phyloP scores from a whole-genome alignment of 2,113 vertebrate genomes.

The Mastomys coucha region DNA sequence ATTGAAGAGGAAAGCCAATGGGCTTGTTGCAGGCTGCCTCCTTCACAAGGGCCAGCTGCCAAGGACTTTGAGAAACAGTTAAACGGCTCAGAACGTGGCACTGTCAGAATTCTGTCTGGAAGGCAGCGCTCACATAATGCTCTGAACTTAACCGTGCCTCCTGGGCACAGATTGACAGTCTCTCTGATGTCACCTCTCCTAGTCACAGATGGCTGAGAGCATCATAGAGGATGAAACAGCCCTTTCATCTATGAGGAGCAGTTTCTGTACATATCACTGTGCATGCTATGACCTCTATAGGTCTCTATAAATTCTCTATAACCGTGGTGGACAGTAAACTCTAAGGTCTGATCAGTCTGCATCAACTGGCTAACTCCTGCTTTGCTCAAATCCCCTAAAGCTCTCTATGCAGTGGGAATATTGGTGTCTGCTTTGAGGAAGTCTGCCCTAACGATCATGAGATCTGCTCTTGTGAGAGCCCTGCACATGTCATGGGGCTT shows the following conservation, averaged over 20 bases:
- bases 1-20: neutral
- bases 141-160: neutral
- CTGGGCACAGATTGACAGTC: neutral
- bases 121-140: neutral
- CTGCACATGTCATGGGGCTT: neutral
- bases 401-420: neutral
- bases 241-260: accelerated
- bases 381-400: neutral
- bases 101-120: slow-evolving; percentile 37
- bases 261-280: neutral
- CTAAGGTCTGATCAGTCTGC: neutral
- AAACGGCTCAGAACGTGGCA: slow-evolving; percentile 75
- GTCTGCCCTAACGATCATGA: neutral
- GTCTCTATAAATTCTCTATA: neutral
- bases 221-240: neutral
- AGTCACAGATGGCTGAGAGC: neutral
- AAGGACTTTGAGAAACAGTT: slow-evolving; percentile 25
- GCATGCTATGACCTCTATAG: no score
- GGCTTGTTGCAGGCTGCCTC: neutral
- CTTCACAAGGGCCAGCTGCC: neutral
- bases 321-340: neutral
- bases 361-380: neutral
- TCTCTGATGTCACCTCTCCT: neutral
- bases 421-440: neutral
- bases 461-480: neutral